Base-by-base conservation (phyloP, 2,113 vertebrate species). In the Pao palembangensis region DNA sequence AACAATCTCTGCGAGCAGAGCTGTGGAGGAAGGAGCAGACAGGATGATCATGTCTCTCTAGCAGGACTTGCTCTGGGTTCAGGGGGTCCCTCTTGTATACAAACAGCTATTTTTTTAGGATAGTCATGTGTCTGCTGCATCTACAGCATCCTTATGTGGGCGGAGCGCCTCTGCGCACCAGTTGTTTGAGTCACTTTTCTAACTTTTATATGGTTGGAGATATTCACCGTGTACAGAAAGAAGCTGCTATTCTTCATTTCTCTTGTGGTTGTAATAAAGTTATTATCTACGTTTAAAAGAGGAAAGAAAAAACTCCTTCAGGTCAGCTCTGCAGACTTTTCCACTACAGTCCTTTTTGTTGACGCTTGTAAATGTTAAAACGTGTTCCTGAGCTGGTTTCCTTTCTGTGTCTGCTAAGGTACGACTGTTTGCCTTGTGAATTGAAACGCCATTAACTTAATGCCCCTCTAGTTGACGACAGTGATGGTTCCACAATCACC, bases 191-290 rank as follows among this genome's bases (percentile, higher is more conserved):
- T 94, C 92, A 95, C 93, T 98, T 96, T 97, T 95, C 92, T 97
- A 95, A 93, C 92, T 96, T 98, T 98, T 96, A 91, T 99, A 97
- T 89, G 78, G 93, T 96, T 94, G 92, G 64, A 93, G 92, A 94
- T 93, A 90, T 93, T 94, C 93, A 93, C 93, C 92, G 47, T 96
- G 93, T 97, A 95, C 94, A 97, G 93, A 93, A 93, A 92, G 90
- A 94, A 95, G 95, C 94, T 98, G 95, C 95, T 99, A 96, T 94
- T 94, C 93, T 91, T 93, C 56, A 73, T 94, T 93, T 94, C 80
- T 94, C 95, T 94, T 93, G 93, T 97, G 94, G 94, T 94, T 96
- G 94, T 96, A 93, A 92, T 93, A 89, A 89, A 88, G 73, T 76
- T 77, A 48, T 72, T 82, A 88, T 83, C 61, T 76, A 82, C 71